Conservation (phyloP, 2,797 vertebrate genomes). For the Phalloptychus januarius region DNA sequence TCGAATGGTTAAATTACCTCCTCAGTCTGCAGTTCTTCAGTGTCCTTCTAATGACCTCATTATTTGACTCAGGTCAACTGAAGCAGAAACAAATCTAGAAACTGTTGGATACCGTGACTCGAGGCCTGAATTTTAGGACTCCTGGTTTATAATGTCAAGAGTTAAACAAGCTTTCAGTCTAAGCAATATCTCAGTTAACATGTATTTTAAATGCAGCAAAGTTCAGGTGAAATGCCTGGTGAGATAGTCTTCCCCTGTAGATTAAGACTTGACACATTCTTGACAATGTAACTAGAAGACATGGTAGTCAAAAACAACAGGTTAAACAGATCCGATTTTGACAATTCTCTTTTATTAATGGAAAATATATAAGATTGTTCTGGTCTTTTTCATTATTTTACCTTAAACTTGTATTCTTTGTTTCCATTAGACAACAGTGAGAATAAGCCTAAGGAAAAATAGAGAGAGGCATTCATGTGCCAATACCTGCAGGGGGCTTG, state of each 20-base stretch:
- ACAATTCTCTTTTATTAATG: not conserved
- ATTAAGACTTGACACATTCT: not conserved
- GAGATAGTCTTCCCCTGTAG: not conserved
- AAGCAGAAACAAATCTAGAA: too few species aligned
- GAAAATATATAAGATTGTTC: not conserved
- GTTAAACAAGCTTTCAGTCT: not conserved
- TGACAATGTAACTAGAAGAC: not conserved
- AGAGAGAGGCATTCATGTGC: not conserved
- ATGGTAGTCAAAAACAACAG: not conserved
- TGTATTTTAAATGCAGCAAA: not conserved
- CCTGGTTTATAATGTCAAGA: not conserved
- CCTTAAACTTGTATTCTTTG: not conserved
- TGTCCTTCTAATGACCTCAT: too few species aligned
- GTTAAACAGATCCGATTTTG: not conserved
- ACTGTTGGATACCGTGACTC: too few species aligned
- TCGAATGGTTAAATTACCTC: too few species aligned
- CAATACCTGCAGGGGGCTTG: constrained; percentile 96
- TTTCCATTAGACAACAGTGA: not conserved
- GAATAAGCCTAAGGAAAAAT: constrained; percentile 8
- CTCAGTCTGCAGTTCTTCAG: too few species aligned
- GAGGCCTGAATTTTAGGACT: too few species aligned
- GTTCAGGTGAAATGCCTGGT: not conserved
- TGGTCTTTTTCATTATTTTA: constrained; percentile 2
- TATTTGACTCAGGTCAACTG: too few species aligned
- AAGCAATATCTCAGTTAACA: not conserved